Conservation (phyloP, 64 coral and sea anemone genomes). For the Anthopleura sola region DNA sequence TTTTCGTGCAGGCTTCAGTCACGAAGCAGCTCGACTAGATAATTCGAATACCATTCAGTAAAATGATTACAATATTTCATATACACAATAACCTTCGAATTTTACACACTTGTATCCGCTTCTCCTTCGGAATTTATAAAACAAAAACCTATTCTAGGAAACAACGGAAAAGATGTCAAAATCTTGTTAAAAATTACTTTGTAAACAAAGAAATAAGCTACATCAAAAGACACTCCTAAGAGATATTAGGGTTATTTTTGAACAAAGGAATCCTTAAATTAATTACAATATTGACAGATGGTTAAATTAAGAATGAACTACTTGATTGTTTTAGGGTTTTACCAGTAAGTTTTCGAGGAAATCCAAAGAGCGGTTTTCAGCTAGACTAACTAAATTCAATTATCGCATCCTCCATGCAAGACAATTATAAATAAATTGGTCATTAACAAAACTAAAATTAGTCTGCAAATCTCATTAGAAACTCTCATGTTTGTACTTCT, state of each 20-base stretch:
- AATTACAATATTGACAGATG: background rate
- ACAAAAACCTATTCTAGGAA: background rate
- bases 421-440: slow-evolving; percentile 18
- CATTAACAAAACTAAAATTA: background rate
- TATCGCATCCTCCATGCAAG: background rate
- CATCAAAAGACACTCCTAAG: background rate
- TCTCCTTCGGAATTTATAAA: background rate
- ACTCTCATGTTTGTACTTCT: background rate
- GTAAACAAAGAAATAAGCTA: background rate
- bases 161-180: background rate
- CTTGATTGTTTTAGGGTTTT: background rate
- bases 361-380: background rate
- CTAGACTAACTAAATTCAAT: slow-evolving; percentile 14
- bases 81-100: background rate
- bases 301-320: background rate
- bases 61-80: background rate
- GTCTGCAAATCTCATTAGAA: slow-evolving; percentile 12
- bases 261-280: background rate
- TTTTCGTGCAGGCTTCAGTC: background rate
- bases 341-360: background rate
- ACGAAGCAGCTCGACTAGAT: background rate
- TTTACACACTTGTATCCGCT: background rate
- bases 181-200: background rate
- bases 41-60: background rate
- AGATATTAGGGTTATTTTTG: background rate